These are phyloP conservation scores for Zaprionus inermis DNA, from an alignment of 1,140 invertebrate species.

Conservation along the genomic window DNA sequence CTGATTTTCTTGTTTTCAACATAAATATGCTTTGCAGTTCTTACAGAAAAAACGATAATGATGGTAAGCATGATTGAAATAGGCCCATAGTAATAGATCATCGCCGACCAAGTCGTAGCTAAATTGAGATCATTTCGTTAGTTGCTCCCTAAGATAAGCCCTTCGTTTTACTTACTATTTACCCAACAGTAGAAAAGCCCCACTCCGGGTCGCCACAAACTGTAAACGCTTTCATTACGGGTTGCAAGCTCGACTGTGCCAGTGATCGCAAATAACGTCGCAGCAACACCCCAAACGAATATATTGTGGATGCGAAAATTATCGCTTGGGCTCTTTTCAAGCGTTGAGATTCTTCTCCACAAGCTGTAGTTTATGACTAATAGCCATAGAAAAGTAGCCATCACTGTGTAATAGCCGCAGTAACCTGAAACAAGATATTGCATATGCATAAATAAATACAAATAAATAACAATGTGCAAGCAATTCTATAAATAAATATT, in stretches of 20 bases:
- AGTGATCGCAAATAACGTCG: neutral
- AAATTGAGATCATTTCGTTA: neutral
- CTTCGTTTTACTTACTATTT: neutral
- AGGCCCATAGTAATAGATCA: conserved; percentile 12
- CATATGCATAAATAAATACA: no score
- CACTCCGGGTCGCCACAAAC: neutral
- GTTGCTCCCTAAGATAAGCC: neutral
- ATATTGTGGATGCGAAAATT: neutral
- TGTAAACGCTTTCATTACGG: neutral
- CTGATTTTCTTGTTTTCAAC: conserved; percentile 1
- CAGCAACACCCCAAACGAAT: conserved; percentile 3
- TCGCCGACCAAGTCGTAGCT: neutral
- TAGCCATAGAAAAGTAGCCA: conserved; percentile 13
- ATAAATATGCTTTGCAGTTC: conserved; percentile 6
- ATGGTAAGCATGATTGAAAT: neutral
- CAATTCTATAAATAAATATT: no score
- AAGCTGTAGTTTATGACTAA: neutral
- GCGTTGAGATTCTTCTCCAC: neutral
- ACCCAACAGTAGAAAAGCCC: neutral
- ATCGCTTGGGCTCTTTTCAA: neutral
- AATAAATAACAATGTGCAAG: no score
- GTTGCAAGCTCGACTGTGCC: neutral
- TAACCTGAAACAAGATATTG: neutral
- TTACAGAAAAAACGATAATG: neutral
- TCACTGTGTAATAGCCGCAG: neutral